These are phyloP conservation scores for Phalloptychus januarius DNA, from an alignment of 2,797 vertebrate species.

Conservation along the genomic window DNA sequence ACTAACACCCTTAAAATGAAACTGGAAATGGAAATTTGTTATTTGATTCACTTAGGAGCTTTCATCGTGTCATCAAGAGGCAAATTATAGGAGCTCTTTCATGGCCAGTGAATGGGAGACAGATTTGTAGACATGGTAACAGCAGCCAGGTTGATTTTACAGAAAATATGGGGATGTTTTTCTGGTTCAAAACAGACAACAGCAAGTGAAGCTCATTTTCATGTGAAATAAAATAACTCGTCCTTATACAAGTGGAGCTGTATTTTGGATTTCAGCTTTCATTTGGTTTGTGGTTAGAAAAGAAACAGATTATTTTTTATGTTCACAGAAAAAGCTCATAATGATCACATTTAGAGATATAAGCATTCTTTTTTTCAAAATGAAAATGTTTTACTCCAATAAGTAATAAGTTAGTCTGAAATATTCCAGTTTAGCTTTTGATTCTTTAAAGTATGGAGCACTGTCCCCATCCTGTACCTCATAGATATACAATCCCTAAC, in stretches of 20 bases:
- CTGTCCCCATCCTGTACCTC: no score
- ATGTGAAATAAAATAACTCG: conserved; percentile 13
- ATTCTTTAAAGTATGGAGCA: neutral
- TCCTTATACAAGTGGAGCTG: neutral
- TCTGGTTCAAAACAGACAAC: conserved; percentile 23
- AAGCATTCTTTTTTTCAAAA: neutral
- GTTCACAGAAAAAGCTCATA: neutral
- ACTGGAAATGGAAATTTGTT: conserved; percentile 54
- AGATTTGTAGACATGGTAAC: conserved; percentile 52
- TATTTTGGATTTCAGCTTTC: conserved; percentile 4
- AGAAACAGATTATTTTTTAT: neutral
- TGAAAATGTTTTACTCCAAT: neutral
- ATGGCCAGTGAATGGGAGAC: conserved; percentile 32
- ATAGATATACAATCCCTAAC: neutral
- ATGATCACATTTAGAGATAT: neutral
- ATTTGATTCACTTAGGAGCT: conserved; percentile 50
- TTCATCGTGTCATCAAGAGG: conserved; percentile 43
- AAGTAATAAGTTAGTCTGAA: neutral
- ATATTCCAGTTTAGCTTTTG: neutral
- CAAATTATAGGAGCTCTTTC: conserved; percentile 45
- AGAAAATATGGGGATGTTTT: conserved; percentile 29
- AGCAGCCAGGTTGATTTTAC: conserved; percentile 24
- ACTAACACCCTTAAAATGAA: conserved; percentile 57
- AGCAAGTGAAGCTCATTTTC: conserved; percentile 14
- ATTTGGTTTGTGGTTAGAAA: neutral